Evolutionary conservation across 2,888 invertebrate genomes (phyloP), one percentile per base, ranked within the genome.

Genomic region (Cataglyphis altisquamis): DNA sequence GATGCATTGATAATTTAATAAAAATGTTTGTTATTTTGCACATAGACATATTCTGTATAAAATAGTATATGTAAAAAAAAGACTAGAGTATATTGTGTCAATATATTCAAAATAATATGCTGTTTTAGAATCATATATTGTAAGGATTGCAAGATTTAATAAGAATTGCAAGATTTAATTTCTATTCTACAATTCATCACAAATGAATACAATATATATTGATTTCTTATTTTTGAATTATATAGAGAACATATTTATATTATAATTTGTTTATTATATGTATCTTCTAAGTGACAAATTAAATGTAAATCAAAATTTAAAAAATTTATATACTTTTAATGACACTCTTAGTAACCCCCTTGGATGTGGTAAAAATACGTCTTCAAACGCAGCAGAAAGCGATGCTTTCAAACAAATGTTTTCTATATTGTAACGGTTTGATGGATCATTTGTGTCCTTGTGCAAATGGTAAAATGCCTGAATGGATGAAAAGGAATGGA

Each of bases 321-420:
- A 18, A 52, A 66, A 0, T 55, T 62, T 52, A 32, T 41, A 52
- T 57, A 5, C 81, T 87, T 85, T 41, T 10, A 57, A 18, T 45
- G 1, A 36, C 83, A 85, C 90, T 96, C 96, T 52, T 95, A 99
- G 99, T 99, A 95, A 99, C 99, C 0, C 99, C 99, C 0, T 95
- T 99, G 89, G 99, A 99, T 96, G 99, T 99, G n/a, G 98, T 99
- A 0, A 99, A 99, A 96, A 99, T 99, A 86, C 96, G 99, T 70
- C 96, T 99, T 60, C 99, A 99, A 95, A 97, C 98, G 3, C 99
- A 99, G 95, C 98, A 98, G 92, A 98, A 98, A 91, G 97, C 97
- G 0, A 94, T 97, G 90, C 95, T 97, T 6, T 97, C 97, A 10
- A 97, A 98, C 89, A 98, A 97, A 95, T 99, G 99, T 95, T 99